Percentiles rank a stretch among this genome's conserved stretches.
These are phyloP conservation scores for Xerus rutilus DNA, from an alignment of 2,797 vertebrate genomes.

Conservation along the genomic window DNA sequence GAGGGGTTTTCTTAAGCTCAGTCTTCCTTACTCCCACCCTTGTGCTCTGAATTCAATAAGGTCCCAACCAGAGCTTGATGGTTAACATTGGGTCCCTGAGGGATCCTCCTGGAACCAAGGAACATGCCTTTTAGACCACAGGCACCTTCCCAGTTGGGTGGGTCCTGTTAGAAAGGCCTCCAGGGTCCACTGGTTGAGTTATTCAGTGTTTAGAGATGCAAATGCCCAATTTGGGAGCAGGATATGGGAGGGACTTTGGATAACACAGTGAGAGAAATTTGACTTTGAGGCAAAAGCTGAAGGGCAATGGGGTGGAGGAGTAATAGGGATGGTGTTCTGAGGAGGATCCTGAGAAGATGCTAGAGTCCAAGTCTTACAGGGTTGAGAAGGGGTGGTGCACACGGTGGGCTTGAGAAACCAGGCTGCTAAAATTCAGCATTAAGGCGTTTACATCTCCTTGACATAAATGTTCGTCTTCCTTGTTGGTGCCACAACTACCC, in stretches of 20 bases:
- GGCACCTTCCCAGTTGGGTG: background rate
- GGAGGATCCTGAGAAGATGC: background rate
- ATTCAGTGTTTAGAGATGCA: background rate
- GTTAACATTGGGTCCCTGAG: background rate
- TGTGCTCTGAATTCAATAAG: background rate
- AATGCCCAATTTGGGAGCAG: background rate
- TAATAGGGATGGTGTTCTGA: background rate
- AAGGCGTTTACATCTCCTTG: background rate
- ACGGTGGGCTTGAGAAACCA: background rate
- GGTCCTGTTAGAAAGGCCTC: background rate
- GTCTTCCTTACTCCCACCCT: no score
- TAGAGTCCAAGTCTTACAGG: background rate
- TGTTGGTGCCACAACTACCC: background rate
- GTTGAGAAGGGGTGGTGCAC: background rate
- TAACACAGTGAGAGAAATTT: background rate
- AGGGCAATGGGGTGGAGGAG: background rate
- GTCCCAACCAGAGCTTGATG: background rate
- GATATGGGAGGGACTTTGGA: background rate
- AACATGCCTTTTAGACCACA: background rate
- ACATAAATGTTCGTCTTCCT: background rate
- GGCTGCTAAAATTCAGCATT: background rate
- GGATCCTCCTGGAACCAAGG: background rate
- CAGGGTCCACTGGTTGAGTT: background rate
- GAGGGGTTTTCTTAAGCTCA: background rate
- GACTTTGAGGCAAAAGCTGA: background rate